Base-by-base conservation (phyloP, 92 coral and sea anemone genomes). In the Meandrina meandrites region DNA sequence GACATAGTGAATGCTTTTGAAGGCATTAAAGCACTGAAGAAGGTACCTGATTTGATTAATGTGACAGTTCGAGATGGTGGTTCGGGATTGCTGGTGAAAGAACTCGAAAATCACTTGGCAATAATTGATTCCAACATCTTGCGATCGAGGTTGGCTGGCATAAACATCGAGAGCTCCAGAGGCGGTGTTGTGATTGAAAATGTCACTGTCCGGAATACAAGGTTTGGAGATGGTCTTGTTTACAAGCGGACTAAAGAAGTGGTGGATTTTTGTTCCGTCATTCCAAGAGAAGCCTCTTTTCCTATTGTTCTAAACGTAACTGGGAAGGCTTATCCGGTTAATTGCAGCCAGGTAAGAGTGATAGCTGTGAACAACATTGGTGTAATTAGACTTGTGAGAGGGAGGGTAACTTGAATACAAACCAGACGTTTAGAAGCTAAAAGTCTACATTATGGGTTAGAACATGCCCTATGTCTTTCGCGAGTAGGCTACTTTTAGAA, bases 271-370 rank as follows among this genome's bases (percentile, higher is more conserved):
- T 84, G 87, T 58, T 75, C 80, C 15, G 37, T 57, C 62, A 22
- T 22, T 40, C 71, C 79, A n/a, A 31, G 34, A 24, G 71, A 37
- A 37, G 30, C 54, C 1, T 84, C 57, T 30, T 54, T 74, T 24
- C 87, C 87, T n/a, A 53, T 84, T 67, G 80, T 40, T 84, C 40
- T 84, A 31, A 84, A 35, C 0, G 79, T 22, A 56, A 35, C 53
- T 12, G 40, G 80, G 12, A 42, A 36, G 5, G 28, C 72, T 15
- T 31, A 27, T 4, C 19, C 28, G 28, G 40, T 30, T 54, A 74
- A 75, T 37, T 84, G 87, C 81, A 84, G 58, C 58, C 54, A 84
- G 87, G 87, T 84, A 56, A 83, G 76, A 78, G n/a, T n/a, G n/a
- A n/a, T n/a, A n/a, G n/a, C n/a, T n/a, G n/a, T n/a, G n/a, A n/a